Percentiles rank a stretch among this genome's conserved stretches.
Conservation (phyloP, 2,888 invertebrate species). For the Mythimna pallens region DNA sequence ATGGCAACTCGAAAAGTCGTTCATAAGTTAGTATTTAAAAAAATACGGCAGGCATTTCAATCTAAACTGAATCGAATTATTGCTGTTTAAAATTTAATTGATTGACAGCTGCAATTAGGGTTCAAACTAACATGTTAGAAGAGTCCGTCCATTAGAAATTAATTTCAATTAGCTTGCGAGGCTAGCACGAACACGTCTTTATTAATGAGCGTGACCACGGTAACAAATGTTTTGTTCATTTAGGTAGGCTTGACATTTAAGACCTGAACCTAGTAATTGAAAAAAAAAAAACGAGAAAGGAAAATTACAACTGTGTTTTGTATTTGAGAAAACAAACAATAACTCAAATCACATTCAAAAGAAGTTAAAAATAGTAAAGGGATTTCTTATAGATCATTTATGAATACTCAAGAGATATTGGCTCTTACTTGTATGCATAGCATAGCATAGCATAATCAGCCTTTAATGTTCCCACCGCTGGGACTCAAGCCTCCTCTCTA, state of each 20-base stretch:
- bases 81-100: neutral
- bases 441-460: too few species aligned
- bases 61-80: neutral
- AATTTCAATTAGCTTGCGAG: slow-evolving; percentile 5
- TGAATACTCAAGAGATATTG: neutral
- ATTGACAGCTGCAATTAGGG: neutral
- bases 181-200: neutral
- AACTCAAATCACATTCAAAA: too few species aligned
- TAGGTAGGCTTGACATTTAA: neutral
- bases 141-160: neutral
- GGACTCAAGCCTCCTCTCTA: too few species aligned
- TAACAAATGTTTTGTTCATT: neutral
- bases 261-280: neutral
- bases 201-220: slow-evolving; percentile 2
- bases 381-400: neutral
- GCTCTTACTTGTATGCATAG: too few species aligned
- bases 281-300: neutral
- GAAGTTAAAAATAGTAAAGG: neutral
- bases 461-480: too few species aligned
- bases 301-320: neutral
- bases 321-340: too few species aligned
- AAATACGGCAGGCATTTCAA: neutral
- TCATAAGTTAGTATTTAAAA: neutral
- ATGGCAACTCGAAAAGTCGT: too few species aligned
- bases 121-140: neutral